phyloP scores from a whole-genome alignment of 1,140 invertebrate genomes.

The Drosophila parvula region DNA sequence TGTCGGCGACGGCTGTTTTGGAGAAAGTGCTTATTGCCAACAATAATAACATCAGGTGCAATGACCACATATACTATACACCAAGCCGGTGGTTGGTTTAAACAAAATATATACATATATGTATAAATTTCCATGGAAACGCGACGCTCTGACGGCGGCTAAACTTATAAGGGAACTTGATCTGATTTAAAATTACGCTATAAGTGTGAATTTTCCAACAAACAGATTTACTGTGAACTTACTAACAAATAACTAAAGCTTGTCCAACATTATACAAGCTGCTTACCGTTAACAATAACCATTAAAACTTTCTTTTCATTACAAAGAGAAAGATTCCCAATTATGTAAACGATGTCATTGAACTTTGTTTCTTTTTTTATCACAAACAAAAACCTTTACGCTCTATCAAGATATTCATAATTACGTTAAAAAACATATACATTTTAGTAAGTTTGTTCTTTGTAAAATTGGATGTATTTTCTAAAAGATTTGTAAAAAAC shows the following conservation, averaged over 20 bases:
- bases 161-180: slow-evolving; percentile 33
- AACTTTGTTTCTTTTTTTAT: not conserved
- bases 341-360: slow-evolving; percentile 7
- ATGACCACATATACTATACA: slow-evolving; percentile 36
- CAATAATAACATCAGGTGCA: slow-evolving; percentile 43
- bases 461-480: not conserved
- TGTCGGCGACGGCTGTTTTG: slow-evolving; percentile 34
- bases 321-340: slow-evolving; percentile 4
- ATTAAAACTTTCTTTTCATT: slow-evolving; percentile 40
- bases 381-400: not conserved
- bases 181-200: slow-evolving; percentile 27
- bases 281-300: slow-evolving; percentile 17
- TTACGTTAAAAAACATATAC: not conserved
- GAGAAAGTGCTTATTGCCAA: slow-evolving; percentile 46
- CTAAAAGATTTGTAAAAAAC: not conserved
- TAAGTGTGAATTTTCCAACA: slow-evolving; percentile 22
- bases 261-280: slow-evolving; percentile 30
- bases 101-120: slow-evolving; percentile 7
- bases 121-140: slow-evolving; percentile 38
- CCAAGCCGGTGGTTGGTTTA: slow-evolving; percentile 25
- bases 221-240: slow-evolving; percentile 15
- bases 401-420: not conserved
- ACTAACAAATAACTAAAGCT: slow-evolving; percentile 18
- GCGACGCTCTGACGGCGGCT: slow-evolving; percentile 10
- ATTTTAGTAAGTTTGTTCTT: not conserved